Evolutionary conservation across 2,888 invertebrate genomes (phyloP).

Genomic region (Agrotis ipsilon): DNA sequence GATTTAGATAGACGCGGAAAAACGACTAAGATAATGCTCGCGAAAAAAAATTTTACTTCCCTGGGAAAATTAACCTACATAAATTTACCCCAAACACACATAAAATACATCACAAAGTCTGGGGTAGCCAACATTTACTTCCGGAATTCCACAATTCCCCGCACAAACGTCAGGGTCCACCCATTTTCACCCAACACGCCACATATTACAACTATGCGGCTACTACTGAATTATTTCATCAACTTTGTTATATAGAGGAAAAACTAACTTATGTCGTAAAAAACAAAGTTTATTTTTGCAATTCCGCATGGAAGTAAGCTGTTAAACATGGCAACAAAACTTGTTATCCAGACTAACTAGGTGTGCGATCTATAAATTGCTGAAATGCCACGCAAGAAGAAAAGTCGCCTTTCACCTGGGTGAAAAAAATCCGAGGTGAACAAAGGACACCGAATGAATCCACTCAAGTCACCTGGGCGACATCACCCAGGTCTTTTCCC

Average conservation of each 20-base stretch:
- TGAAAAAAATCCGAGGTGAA: too few relatives aligned
- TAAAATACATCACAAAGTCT: constrained; percentile 22
- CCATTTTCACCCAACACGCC: constrained; percentile 1
- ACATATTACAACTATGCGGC: constrained; percentile 27
- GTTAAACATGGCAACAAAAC: background rate
- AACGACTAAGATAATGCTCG: too few relatives aligned
- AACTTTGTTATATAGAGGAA: background rate
- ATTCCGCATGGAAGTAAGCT: background rate
- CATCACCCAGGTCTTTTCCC: too few relatives aligned
- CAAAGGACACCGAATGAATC: too few relatives aligned
- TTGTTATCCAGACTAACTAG: too few relatives aligned
- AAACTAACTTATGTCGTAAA: too few relatives aligned
- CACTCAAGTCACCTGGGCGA: too few relatives aligned
- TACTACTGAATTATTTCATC: constrained; percentile 35
- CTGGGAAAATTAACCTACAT: background rate
- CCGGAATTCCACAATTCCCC: constrained; percentile 16
- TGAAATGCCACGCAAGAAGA: too few relatives aligned
- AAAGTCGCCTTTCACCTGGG: too few relatives aligned
- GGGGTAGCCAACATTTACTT: background rate
- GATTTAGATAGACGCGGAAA: too few relatives aligned
- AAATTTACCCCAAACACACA: background rate
- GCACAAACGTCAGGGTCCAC: constrained; percentile 14
- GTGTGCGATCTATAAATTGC: too few relatives aligned
- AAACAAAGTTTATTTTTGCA: constrained; percentile 4
- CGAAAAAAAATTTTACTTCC: background rate